Conservation (phyloP, 2,113 vertebrate genomes). For the Lepus europaeus region DNA sequence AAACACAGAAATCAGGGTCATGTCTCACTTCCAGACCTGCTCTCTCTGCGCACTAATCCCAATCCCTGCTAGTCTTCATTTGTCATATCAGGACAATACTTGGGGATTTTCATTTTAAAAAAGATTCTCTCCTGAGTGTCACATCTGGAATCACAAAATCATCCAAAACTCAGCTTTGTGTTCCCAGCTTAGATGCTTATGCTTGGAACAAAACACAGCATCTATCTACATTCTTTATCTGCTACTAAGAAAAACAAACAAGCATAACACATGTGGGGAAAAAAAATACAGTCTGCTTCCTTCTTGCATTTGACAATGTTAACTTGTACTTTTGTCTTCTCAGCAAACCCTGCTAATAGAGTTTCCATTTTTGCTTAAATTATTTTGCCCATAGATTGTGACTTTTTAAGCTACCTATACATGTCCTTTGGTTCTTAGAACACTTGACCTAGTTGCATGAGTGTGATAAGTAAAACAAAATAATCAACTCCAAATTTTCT, state of each 20-base stretch:
- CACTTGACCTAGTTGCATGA: constrained; percentile 18
- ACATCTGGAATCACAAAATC: constrained; percentile 22
- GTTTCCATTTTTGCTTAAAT: constrained; percentile 53
- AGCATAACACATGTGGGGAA: constrained; percentile 18
- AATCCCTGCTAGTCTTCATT: constrained; percentile 14
- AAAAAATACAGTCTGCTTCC: neutral
- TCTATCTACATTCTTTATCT: constrained; percentile 45
- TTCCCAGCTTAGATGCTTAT: constrained; percentile 9
- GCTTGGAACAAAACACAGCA: neutral
- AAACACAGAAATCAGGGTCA: neutral
- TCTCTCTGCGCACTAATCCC: neutral
- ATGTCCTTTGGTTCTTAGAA: constrained; percentile 29
- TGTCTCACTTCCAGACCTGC: neutral
- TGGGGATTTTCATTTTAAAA: constrained; percentile 3
- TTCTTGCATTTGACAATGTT: constrained; percentile 30
- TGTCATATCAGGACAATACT: neutral
- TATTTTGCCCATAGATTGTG: neutral
- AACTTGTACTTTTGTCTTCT: constrained; percentile 56
- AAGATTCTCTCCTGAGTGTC: constrained; percentile 4
- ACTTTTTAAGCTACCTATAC: constrained; percentile 33
- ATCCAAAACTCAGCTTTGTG: neutral
- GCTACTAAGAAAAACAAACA: constrained; percentile 40
- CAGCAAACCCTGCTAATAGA: constrained; percentile 14
- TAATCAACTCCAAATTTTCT: neutral
- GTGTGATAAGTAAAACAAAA: constrained; percentile 53